Evolutionary conservation across 2,888 invertebrate species (phyloP).

Genomic region (Clostera curtula): DNA sequence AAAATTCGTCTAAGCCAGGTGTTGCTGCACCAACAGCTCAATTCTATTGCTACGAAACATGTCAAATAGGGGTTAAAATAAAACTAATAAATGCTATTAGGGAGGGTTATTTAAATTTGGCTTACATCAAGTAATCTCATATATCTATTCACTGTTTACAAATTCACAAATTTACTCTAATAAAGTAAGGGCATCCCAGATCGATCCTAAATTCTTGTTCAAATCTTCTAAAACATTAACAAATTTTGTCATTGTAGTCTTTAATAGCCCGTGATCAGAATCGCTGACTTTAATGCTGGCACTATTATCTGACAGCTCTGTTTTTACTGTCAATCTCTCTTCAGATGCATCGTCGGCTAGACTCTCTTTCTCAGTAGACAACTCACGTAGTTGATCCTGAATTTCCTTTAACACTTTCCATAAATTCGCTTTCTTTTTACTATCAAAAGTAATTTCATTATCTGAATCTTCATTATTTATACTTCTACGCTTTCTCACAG

Average conservation of each 20-base stretch:
- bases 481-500: slow-evolving; percentile 12
- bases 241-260: slow-evolving; percentile 42
- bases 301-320: slow-evolving; percentile 36
- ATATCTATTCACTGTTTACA: no score
- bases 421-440: slow-evolving; percentile 29
- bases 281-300: slow-evolving; percentile 34
- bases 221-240: slow-evolving; percentile 44
- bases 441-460: slow-evolving; percentile 36
- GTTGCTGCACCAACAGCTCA: no score
- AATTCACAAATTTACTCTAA: slow-evolving; percentile 50
- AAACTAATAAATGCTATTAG: no score
- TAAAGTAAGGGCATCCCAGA: slow-evolving; percentile 46
- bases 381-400: slow-evolving; percentile 33
- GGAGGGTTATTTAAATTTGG: no score
- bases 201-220: slow-evolving; percentile 47
- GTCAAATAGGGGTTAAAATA: no score
- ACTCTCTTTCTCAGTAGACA: slow-evolving; percentile 26
- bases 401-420: slow-evolving; percentile 42
- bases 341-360: slow-evolving; percentile 20
- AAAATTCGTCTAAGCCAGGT: no score
- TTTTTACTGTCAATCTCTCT: slow-evolving; percentile 28
- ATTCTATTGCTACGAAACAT: no score
- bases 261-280: slow-evolving; percentile 36
- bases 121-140: slow-evolving; percentile 10
- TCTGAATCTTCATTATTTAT: slow-evolving; percentile 18